Conservation (phyloP, 2,797 vertebrate genomes). For the Falco novaeseelandiae region DNA sequence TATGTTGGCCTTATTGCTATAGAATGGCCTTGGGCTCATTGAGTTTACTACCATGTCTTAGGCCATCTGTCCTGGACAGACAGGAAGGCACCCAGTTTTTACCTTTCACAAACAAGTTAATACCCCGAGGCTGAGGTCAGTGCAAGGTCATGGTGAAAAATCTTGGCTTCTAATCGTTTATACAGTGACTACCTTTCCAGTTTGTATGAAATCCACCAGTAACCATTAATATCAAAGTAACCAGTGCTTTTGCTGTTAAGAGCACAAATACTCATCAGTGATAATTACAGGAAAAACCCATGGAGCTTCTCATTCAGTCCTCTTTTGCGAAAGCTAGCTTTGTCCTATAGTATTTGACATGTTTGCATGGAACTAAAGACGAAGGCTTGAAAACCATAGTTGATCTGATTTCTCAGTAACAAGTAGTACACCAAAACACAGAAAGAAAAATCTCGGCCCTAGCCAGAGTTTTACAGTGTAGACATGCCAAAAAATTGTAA, state of each 20-base stretch:
- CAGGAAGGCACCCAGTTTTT: neutral
- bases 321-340: neutral
- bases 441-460: neutral
- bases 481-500: neutral
- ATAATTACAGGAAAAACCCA: neutral
- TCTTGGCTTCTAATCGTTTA: neutral
- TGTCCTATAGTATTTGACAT: neutral
- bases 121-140: neutral
- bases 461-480: neutral
- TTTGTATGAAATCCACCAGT: neutral
- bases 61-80: neutral
- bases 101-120: neutral
- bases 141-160: neutral
- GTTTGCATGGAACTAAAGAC: neutral
- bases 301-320: neutral
- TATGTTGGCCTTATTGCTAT: neutral
- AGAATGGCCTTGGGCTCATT: neutral
- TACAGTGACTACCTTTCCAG: neutral
- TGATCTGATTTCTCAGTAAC: neutral
- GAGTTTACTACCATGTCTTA: neutral
- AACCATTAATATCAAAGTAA: neutral
- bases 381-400: conserved; percentile 1
- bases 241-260: neutral
- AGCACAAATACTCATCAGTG: neutral
- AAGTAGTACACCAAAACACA: neutral